Percentiles rank a stretch among this genome's conserved stretches.
Conservation (phyloP, 2,113 vertebrate species). For the Hippocampus mohnikei region DNA sequence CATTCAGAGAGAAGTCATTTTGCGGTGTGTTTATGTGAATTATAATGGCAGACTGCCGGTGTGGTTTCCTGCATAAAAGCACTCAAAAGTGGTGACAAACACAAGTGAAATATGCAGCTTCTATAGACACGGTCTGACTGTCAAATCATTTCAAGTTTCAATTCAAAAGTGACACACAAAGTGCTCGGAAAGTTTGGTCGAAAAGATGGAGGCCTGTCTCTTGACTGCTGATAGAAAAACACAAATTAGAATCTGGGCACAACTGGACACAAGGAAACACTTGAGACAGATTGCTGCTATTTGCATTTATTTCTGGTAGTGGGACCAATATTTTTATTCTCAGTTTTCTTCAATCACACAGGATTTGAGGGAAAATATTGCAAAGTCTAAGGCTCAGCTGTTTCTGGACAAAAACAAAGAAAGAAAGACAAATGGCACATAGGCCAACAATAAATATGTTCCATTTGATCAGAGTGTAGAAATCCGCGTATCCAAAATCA, state of each 20-base stretch:
- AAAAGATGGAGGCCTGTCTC: slow-evolving; percentile 43
- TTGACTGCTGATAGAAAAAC: slow-evolving; percentile 48
- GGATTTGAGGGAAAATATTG: neutral
- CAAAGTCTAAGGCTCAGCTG: neutral
- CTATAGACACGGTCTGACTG: slow-evolving; percentile 55
- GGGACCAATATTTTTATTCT: slow-evolving; percentile 32
- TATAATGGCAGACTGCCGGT: slow-evolving; percentile 52
- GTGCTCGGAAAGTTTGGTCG: slow-evolving; percentile 56
- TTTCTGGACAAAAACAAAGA: neutral
- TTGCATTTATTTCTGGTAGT: slow-evolving; percentile 48
- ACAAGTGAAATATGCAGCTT: slow-evolving; percentile 56
- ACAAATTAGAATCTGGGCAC: slow-evolving; percentile 42
- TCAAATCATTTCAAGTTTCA: slow-evolving; percentile 59
- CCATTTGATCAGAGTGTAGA: neutral
- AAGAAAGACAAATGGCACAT: neutral
- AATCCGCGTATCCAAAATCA: neutral
- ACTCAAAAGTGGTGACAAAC: slow-evolving; percentile 62
- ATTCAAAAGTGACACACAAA: slow-evolving; percentile 36
- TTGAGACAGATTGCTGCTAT: slow-evolving; percentile 51
- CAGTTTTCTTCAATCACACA: slow-evolving; percentile 14
- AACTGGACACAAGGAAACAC: slow-evolving; percentile 50
- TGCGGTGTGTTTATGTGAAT: slow-evolving; percentile 45
- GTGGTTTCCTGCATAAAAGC: slow-evolving; percentile 54
- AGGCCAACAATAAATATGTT: neutral
- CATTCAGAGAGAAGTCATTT: slow-evolving; percentile 55